phyloP scores from a whole-genome alignment of 2,888 invertebrate genomes.

The Epinotia brunnichana region DNA sequence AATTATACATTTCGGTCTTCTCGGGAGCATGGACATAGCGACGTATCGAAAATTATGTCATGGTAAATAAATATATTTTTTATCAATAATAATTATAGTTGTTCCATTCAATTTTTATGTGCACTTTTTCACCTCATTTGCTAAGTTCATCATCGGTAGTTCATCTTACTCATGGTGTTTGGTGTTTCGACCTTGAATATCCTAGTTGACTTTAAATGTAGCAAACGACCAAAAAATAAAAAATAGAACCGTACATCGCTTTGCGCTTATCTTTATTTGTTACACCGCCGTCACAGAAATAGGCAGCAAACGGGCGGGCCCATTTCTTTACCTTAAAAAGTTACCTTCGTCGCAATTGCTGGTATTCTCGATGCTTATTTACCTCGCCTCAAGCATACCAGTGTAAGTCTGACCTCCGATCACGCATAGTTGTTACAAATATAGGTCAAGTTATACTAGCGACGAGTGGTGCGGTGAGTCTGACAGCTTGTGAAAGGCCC shows the following conservation, averaged over 20 bases:
- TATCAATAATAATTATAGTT: too few relatives aligned
- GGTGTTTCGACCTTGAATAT: too few relatives aligned
- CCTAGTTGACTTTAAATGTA: not conserved
- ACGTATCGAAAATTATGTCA: too few relatives aligned
- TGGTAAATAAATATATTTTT: too few relatives aligned
- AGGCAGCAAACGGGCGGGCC: conserved; percentile 3
- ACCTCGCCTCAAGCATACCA: not conserved
- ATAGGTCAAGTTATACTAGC: not conserved
- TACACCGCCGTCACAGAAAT: not conserved
- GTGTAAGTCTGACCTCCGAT: not conserved
- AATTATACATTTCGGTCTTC: too few relatives aligned
- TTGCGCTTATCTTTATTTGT: conserved; percentile 20
- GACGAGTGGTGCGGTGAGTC: not conserved
- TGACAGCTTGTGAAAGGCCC: not conserved
- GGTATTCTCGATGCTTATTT: not conserved
- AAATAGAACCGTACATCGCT: not conserved
- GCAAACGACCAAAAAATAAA: not conserved
- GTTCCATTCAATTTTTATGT: too few relatives aligned
- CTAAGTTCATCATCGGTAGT: too few relatives aligned
- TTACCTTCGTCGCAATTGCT: conserved; percentile 22
- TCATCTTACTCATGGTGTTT: too few relatives aligned
- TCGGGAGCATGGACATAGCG: too few relatives aligned
- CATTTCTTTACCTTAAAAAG: conserved; percentile 19
- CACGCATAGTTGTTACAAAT: not conserved
- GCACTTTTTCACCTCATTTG: too few relatives aligned